phyloP scores from a whole-genome alignment of 2,797 vertebrate species.

The Manis javanica region DNA sequence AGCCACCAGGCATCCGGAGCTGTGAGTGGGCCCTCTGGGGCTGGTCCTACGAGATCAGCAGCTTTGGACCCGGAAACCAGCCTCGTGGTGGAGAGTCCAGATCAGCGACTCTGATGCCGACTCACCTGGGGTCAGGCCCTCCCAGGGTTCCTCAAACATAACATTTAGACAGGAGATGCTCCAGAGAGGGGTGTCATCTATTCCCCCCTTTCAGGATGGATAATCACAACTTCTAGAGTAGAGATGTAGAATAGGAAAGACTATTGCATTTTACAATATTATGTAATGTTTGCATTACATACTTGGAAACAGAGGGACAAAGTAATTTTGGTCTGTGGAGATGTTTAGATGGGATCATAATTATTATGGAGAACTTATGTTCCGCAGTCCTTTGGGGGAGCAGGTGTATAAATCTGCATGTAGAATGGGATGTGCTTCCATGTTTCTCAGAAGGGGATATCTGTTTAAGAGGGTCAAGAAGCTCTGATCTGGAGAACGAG shows the following conservation, averaged over 20 bases:
- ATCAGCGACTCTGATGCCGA: background rate
- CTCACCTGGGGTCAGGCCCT: background rate
- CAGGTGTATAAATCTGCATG: background rate
- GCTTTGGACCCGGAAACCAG: background rate
- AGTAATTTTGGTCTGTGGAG: background rate
- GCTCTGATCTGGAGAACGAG: background rate
- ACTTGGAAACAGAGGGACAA: background rate
- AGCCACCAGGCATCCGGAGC: accelerated
- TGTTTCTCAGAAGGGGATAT: background rate
- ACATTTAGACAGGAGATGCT: background rate
- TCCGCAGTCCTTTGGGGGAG: background rate
- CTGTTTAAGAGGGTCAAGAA: background rate
- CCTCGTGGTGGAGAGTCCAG: background rate
- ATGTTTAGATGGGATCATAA: background rate
- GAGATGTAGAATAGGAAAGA: background rate
- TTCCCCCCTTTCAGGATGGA: background rate
- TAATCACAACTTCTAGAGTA: background rate
- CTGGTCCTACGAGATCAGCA: background rate
- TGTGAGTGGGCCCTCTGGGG: background rate
- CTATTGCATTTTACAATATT: background rate
- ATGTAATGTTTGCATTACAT: accelerated
- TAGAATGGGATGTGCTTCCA: background rate
- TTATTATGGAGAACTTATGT: background rate
- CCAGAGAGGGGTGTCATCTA: accelerated
- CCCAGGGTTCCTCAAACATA: too few species aligned